Evolutionary conservation across 2,888 invertebrate genomes (phyloP).

Genomic region (Seladonia tumulorum): DNA sequence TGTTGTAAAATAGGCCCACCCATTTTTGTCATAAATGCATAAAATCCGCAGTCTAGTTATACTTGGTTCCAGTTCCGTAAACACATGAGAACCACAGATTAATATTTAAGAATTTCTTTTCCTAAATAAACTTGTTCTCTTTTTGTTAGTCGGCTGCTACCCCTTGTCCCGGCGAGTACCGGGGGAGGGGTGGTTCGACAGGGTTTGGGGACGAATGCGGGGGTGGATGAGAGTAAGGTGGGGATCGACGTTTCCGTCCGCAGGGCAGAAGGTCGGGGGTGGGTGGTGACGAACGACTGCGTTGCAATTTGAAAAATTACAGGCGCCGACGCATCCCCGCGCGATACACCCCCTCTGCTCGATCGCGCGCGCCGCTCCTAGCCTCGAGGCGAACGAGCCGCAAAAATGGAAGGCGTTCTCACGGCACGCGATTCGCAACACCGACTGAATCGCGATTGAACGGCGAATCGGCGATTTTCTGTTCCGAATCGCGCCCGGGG

Average conservation of each 20-base stretch:
- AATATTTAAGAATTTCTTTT: conserved; percentile 33
- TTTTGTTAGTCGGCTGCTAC: conserved; percentile 74
- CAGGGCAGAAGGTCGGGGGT: conserved; percentile 69
- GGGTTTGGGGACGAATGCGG: not conserved
- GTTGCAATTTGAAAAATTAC: conserved; percentile 77
- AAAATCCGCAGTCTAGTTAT: too few species aligned
- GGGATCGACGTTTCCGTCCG: conserved; percentile 75
- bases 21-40: too few species aligned
- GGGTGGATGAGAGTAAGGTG: conserved; percentile 47
- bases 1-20: too few species aligned
- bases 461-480: conserved; percentile 21
- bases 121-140: conserved; percentile 81
- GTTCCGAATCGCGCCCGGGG: not conserved
- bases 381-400: conserved; percentile 43
- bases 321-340: conserved; percentile 73
- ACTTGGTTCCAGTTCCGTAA: too few species aligned
- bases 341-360: conserved; percentile 39
- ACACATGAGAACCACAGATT: not conserved
- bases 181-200: conserved; percentile 46
- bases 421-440: conserved; percentile 18
- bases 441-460: conserved; percentile 14
- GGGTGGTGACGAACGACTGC: conserved; percentile 66
- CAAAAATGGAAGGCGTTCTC: conserved; percentile 32
- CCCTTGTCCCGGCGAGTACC: conserved; percentile 59
- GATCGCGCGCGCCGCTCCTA: conserved; percentile 35